These are phyloP conservation scores for Chesias legatella DNA, from an alignment of 2,888 invertebrate species.

Conservation along the genomic window DNA sequence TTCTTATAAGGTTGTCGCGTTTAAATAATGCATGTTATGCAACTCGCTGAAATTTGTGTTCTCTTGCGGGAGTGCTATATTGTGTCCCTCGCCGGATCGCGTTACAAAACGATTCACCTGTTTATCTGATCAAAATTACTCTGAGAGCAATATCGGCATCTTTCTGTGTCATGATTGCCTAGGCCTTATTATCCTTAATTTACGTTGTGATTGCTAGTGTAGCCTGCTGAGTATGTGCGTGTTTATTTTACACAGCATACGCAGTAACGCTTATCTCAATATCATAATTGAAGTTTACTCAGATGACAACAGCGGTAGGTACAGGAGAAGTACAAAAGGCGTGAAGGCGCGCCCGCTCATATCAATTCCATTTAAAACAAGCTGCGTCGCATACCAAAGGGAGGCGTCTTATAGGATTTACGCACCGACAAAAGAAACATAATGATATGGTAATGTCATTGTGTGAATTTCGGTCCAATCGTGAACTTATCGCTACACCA, in stretches of 20 bases:
- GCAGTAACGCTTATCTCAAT: no score
- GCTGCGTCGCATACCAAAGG: constrained; percentile 58
- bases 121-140: constrained; percentile 16
- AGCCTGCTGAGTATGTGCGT: neutral
- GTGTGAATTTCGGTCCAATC: constrained; percentile 25
- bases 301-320: constrained; percentile 4
- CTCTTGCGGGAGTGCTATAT: constrained; percentile 45
- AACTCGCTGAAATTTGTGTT: constrained; percentile 73
- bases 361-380: constrained; percentile 63
- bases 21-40: constrained; percentile 79
- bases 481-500: constrained; percentile 21
- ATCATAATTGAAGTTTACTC: no score
- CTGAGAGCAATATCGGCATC: constrained; percentile 9
- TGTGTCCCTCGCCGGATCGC: constrained; percentile 37
- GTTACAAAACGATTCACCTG: constrained; percentile 25
- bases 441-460: constrained; percentile 31
- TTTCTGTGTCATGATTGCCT: neutral
- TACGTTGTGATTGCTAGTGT: constrained; percentile 4
- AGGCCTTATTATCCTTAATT: constrained; percentile 5
- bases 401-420: constrained; percentile 36
- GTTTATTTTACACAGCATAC: constrained; percentile 4
- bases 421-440: constrained; percentile 32
- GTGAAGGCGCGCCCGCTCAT: constrained; percentile 58
- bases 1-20: constrained; percentile 75
- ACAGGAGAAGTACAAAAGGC: constrained; percentile 38